Base-by-base conservation (phyloP, 2,113 vertebrate genomes). In the Cyphomyrus plagiostoma region DNA sequence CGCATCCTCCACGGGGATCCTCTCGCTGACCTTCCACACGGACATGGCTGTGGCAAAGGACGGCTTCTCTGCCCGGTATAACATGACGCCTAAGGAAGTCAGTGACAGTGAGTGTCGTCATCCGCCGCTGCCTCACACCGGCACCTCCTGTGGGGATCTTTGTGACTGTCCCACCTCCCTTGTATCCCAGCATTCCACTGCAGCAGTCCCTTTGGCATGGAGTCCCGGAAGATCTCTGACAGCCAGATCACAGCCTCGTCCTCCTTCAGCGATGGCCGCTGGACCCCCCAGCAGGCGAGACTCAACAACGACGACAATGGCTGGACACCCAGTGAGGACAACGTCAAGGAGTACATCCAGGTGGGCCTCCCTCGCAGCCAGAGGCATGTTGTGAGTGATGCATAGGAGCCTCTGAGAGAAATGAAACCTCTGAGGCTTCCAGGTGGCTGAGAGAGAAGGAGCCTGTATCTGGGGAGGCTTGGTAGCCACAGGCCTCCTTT, bases 41-140 rank as follows among this genome's bases (percentile, higher is more conserved):
- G 98, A 99, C 94, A 97, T 99, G 97, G 98, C 98, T 0, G 98
- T 99, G 90, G 98, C 98, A 52, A 99, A 99, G 94, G 98, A 99
- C 0, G 98, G 98, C 82, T 99, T 99, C 94, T 98, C 98, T 0
- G 98, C 98, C 3, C 97, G 96, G 21, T 99, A 99, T 95, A 97
- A 97, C 94, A 97, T 99, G 96, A 96, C 97, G 1, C 96, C 96
- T 90, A 98, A 98, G 92, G 98, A 99, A 92, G 95, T 97, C 3
- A 97, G 95, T 49, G 98, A 99, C 93, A 98, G 98, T 99, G 94
- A 98, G 98, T 97, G 17, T 4, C 6, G 8, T 1, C 19, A 11
- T n/a, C 21, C 45, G 4, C 21, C 35, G n/a, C 46, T 10, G 39
- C 77, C 3, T 84, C 21, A 0, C 74, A 8, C 53, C 26, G 5